These are phyloP conservation scores for Noctilio leporinus DNA, from an alignment of 2,113 vertebrate genomes.

Conservation along the genomic window DNA sequence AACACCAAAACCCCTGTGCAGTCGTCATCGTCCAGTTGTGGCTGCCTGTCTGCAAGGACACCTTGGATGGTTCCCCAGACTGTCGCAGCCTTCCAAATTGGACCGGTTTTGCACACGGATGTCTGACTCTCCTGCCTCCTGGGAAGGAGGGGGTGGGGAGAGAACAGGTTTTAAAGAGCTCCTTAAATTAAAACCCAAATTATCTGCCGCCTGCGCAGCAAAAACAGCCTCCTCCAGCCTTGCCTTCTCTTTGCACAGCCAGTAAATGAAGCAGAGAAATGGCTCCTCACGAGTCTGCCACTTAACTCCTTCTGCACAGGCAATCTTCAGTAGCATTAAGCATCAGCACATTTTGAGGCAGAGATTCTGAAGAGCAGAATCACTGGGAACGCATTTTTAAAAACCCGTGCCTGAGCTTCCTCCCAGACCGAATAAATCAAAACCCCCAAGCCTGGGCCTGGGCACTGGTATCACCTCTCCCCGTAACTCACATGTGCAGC, in stretches of 20 bases:
- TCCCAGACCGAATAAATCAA: background rate
- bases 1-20: background rate
- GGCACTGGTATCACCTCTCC: background rate
- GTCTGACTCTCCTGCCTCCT: constrained; percentile 39
- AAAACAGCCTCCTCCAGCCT: background rate
- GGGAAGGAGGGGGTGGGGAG: background rate
- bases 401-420: background rate
- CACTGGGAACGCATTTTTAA: background rate
- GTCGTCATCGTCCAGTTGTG: background rate
- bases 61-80: constrained; percentile 20
- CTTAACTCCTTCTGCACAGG: constrained; percentile 52
- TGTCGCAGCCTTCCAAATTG: background rate
- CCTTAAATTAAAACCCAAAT: constrained; percentile 51
- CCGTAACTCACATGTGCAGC: background rate
- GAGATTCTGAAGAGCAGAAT: background rate
- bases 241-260: background rate
- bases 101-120: constrained; percentile 15
- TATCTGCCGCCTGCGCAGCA: background rate
- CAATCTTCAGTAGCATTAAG: background rate
- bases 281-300: constrained; percentile 45
- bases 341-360: background rate
- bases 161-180: constrained; percentile 39
- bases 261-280: constrained; percentile 52
- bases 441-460: background rate
- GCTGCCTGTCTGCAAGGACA: constrained; percentile 32